These are phyloP conservation scores for Tetraodon nigroviridis DNA, from an alignment of 2,113 vertebrate species.

Conservation along the genomic window DNA sequence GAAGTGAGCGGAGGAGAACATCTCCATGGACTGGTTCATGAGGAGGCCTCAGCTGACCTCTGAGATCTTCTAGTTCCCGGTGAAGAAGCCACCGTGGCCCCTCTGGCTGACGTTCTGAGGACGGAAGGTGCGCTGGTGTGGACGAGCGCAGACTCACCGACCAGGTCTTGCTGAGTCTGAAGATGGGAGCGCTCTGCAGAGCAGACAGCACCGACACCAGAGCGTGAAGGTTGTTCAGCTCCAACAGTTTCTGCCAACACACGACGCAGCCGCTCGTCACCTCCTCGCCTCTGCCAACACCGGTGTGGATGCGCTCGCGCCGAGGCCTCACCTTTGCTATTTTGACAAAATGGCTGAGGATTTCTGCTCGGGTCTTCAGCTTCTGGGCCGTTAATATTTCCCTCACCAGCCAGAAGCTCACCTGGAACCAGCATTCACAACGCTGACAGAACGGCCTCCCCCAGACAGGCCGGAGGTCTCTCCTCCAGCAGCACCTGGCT, in stretches of 20 bases:
- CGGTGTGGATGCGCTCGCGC: background rate
- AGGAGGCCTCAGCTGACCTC: too few relatives aligned
- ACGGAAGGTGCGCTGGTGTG: background rate
- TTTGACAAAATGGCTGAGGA: conserved; percentile 94
- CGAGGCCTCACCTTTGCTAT: conserved; percentile 88
- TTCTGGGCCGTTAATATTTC: conserved; percentile 95
- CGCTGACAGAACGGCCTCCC: background rate
- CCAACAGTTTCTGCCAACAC: conserved; percentile 85
- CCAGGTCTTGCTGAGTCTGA: conserved; percentile 95
- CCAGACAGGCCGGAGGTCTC: too few relatives aligned
- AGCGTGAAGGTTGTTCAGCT: conserved; percentile 93
- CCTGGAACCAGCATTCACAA: conserved; percentile 64
- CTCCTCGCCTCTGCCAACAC: background rate
- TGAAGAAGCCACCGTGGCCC: too few relatives aligned
- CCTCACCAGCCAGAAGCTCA: conserved; percentile 96
- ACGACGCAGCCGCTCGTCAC: too few relatives aligned
- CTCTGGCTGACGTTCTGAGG: background rate
- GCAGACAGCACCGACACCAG: conserved; percentile 94
- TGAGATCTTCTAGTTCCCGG: too few relatives aligned
- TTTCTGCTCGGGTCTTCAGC: conserved; percentile 94
- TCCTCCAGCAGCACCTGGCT: too few relatives aligned
- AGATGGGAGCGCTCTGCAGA: conserved; percentile 92
- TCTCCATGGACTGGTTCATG: too few relatives aligned
- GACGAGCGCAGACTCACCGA: conserved; percentile 77
- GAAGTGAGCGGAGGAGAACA: too few relatives aligned